Base-by-base conservation (phyloP, 2,888 invertebrate species). In the Leptarthrus brevirostris region DNA sequence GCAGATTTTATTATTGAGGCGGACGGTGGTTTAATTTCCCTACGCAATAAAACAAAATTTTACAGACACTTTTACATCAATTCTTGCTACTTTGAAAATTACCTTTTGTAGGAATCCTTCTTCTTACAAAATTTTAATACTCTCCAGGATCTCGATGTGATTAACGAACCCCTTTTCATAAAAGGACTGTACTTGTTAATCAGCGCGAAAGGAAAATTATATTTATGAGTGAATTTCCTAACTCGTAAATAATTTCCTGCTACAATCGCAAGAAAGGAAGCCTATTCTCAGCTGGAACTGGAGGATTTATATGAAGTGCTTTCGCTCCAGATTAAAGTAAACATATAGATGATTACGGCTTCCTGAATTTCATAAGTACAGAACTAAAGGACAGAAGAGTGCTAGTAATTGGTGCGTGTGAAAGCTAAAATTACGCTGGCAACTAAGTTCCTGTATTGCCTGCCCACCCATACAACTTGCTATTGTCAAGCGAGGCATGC, bases 361-460 rank as follows among this genome's bases (percentile, higher is more conserved):
- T 49, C 1, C 16, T 14, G 58, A 26, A 10, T n/a, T 4, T 2
- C 12, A 16, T 1, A 24, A 12, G 58, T 10, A n/a, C 24, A 14
- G 24, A 56, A 16, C 30, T 16, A 56, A 44, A 40, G 64, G 47
- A 64, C 22, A 22, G 24, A 47, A 64, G 44, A 24, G 64, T 64
- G 14, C 47, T 64, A 24, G 40, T 64, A 64, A 64, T 64, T 64
- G 64, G 64, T 64, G 64, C 64, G 64, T 64, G 26, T 36, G 64
- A 47, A 64, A 64, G 47, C 64, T 64, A 44, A 64, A 64, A 64
- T 64, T 47, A 64, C 64, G 24, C 22, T 64, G n/a, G 16, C 64
- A 24, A 64, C 64, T 64, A 14, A 64, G 47, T 64, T 47, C 24
- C 44, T 16, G 40, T 14, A 64, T 64, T 64, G 24, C 64, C 24